Evolutionary conservation across 2,888 invertebrate genomes (phyloP).

Genomic region (Drosophila hamatofila): DNA sequence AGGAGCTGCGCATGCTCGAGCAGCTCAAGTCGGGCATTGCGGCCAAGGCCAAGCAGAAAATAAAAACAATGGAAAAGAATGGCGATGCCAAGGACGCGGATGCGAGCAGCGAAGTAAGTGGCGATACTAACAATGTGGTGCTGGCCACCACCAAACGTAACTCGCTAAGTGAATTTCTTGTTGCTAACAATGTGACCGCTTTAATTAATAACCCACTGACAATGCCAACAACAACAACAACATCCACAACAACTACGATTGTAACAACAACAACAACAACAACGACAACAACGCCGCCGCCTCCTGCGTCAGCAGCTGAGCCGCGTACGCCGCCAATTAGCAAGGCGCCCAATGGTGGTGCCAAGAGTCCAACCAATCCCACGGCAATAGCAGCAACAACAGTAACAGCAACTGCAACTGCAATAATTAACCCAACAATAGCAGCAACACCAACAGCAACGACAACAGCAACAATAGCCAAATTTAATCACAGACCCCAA

Average conservation of each 20-base stretch:
- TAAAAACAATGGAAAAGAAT: constrained; percentile 86
- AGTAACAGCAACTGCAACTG: constrained; percentile 19
- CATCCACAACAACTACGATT: constrained; percentile 22
- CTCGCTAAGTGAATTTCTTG: constrained; percentile 85
- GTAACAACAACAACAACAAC: constrained; percentile 18
- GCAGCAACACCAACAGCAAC: constrained; percentile 15
- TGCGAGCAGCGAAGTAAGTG: constrained; percentile 79
- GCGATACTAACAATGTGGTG: constrained; percentile 41
- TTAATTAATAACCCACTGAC: constrained; percentile 78
- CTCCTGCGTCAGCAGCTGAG: constrained; percentile 13
- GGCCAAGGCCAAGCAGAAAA: constrained; percentile 90
- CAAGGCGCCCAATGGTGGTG: constrained; percentile 76
- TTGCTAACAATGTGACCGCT: constrained; percentile 83
- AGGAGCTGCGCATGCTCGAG: constrained; percentile 89
- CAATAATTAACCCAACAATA: constrained; percentile 5
- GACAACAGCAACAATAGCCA: constrained; percentile 26
- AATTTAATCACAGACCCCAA: constrained; percentile 27
- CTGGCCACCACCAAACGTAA: constrained; percentile 82
- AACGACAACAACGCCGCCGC: constrained; percentile 24
- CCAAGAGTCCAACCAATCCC: constrained; percentile 62
- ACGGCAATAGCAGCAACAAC: constrained; percentile 23
- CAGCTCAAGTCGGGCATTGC: constrained; percentile 88
- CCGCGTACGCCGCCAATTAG: constrained; percentile 73
- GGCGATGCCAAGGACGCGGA: constrained; percentile 56
- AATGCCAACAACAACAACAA: constrained; percentile 63